Percentiles rank a stretch among this genome's conserved stretches.
Conservation (phyloP, 2,797 vertebrate genomes). For the Lutjanus argentimaculatus region DNA sequence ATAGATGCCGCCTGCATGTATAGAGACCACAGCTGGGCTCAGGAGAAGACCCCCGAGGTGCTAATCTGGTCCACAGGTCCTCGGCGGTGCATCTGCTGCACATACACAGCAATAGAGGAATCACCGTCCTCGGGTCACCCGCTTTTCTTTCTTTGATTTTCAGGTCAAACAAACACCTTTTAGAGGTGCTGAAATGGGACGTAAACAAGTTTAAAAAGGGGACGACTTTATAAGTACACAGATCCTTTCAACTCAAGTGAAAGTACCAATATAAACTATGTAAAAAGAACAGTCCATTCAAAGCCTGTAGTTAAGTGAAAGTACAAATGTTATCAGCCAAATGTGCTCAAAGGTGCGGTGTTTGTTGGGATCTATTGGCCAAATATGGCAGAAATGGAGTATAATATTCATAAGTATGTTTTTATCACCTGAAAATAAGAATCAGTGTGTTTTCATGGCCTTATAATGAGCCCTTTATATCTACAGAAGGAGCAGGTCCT, state of each 20-base stretch:
- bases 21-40: slow-evolving; percentile 83
- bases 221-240: not conserved
- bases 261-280: no score
- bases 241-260: not conserved
- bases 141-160: slow-evolving; percentile 51
- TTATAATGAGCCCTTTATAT: no score
- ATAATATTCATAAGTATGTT: no score
- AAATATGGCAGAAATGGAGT: no score
- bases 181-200: not conserved
- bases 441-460: no score
- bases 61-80: slow-evolving; percentile 80
- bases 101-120: slow-evolving; percentile 57
- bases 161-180: slow-evolving; percentile 46
- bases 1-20: slow-evolving; percentile 63
- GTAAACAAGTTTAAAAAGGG: not conserved
- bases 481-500: no score
- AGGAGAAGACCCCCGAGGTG: slow-evolving; percentile 69
- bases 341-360: no score
- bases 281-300: no score
- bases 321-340: no score
- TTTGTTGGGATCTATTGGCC: no score
- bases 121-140: slow-evolving; percentile 56
- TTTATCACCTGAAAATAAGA: no score
- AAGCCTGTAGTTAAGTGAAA: no score
- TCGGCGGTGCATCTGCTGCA: slow-evolving; percentile 75